phyloP scores from a whole-genome alignment of 2,888 invertebrate species.

The Synanthedon tipuliformis region DNA sequence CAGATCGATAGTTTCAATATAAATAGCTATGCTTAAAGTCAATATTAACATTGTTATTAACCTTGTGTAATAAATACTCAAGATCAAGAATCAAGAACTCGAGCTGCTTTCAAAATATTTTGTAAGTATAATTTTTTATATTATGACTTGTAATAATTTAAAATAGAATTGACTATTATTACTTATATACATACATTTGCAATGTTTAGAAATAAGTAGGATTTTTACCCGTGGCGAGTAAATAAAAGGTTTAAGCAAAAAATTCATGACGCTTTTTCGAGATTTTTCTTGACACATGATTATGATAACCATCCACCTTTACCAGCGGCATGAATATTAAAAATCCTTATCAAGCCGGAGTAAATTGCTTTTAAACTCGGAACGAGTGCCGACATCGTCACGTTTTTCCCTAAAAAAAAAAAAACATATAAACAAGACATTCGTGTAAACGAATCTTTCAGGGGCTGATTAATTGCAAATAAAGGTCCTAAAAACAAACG shows the following conservation, averaged over 20 bases:
- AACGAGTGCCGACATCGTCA: constrained; percentile 5
- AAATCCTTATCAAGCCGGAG: constrained; percentile 18
- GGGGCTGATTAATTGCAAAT: constrained; percentile 14
- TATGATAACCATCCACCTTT: constrained; percentile 6
- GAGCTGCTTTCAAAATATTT: too few species aligned
- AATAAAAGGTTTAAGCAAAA: background rate
- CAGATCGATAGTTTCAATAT: too few species aligned
- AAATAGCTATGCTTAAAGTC: too few species aligned
- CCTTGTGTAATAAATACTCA: too few species aligned
- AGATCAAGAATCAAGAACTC: too few species aligned
- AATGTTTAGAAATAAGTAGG: too few species aligned
- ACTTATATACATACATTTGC: too few species aligned
- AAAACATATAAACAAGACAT: constrained; percentile 8
- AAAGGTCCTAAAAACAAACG: constrained; percentile 1
- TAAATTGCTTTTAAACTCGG: constrained; percentile 29
- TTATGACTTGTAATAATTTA: too few species aligned
- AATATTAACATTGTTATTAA: too few species aligned
- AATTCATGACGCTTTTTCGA: background rate
- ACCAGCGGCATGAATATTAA: constrained; percentile 29
- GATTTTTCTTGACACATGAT: background rate
- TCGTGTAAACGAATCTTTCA: constrained; percentile 13
- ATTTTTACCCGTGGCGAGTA: too few species aligned
- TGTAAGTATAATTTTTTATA: too few species aligned
- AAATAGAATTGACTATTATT: too few species aligned
- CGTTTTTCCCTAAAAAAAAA: constrained; percentile 11